Conservation (phyloP, 2,113 vertebrate species). For the Petrocephalus microphthalmus region DNA sequence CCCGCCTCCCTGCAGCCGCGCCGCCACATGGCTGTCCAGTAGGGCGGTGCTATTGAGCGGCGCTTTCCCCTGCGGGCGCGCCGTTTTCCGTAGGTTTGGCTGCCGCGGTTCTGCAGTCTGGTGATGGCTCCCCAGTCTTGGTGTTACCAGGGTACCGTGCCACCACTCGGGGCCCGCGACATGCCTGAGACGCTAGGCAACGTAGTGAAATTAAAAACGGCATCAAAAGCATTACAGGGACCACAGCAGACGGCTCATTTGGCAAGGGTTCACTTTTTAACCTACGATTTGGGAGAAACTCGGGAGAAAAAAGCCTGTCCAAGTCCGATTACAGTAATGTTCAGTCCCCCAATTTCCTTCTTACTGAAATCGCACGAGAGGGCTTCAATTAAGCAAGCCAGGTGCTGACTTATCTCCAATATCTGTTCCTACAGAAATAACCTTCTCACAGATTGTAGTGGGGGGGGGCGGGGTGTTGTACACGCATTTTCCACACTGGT, state of each 20-base stretch:
- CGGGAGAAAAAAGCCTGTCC: background rate
- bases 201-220: slow-evolving; percentile 25
- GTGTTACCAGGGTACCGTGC: background rate
- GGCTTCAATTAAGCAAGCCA: slow-evolving; percentile 34
- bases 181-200: background rate
- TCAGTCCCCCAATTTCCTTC: slow-evolving; percentile 29
- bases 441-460: slow-evolving; percentile 21
- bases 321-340: slow-evolving; percentile 31
- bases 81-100: slow-evolving; percentile 29
- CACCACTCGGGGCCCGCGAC: background rate
- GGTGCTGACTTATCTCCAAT: slow-evolving; percentile 29
- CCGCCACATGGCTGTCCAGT: background rate
- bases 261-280: slow-evolving; percentile 28
- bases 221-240: slow-evolving; percentile 33
- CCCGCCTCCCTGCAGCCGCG: background rate
- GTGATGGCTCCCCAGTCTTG: too few relatives aligned
- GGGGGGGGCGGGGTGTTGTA: background rate
- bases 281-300: slow-evolving; percentile 25
- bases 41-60: background rate
- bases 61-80: background rate
- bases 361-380: slow-evolving; percentile 35
- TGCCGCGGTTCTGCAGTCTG: background rate
- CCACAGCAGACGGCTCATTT: slow-evolving; percentile 29
- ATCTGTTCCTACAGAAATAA: slow-evolving; percentile 40
- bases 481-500: background rate